Conservation (phyloP, 2,797 vertebrate genomes). For the Capromys pilorides region DNA sequence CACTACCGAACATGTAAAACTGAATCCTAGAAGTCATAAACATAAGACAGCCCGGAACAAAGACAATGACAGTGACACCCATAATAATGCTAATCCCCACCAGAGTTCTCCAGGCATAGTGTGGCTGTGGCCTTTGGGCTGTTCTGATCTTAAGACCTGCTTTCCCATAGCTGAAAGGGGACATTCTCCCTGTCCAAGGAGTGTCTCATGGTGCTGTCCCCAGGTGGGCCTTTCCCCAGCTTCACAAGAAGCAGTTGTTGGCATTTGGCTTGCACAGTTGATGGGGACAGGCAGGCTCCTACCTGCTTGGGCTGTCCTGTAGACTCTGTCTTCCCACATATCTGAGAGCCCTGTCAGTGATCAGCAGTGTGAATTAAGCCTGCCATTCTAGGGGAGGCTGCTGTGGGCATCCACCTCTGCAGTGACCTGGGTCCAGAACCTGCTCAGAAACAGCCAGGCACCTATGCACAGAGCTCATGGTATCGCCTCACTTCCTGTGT, state of each 20-base stretch:
- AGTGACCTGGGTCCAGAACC: background rate
- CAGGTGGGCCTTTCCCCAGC: background rate
- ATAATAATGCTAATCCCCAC: background rate
- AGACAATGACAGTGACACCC: background rate
- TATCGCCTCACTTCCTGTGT: background rate
- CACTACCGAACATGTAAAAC: background rate
- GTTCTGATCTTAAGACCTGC: background rate
- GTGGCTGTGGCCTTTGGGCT: background rate
- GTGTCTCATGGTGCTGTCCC: background rate
- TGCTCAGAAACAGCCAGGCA: background rate
- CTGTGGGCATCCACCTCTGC: background rate
- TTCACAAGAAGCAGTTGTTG: background rate
- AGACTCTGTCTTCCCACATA: fast-evolving
- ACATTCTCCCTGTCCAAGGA: background rate
- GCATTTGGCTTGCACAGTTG: background rate
- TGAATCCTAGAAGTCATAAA: fast-evolving
- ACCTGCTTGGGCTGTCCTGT: background rate
- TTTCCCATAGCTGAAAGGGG: background rate
- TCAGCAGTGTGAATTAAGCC: too few relatives aligned
- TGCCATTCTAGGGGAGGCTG: background rate
- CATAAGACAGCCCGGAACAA: background rate
- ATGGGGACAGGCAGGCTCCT: background rate
- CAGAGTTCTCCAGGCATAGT: fast-evolving
- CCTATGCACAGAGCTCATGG: background rate
- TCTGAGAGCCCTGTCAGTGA: background rate